A percentile compares a stretch with the other conserved stretches of the same genome.
phyloP scores from a whole-genome alignment of 1,140 invertebrate species.

The Ridgeia piscesae region DNA sequence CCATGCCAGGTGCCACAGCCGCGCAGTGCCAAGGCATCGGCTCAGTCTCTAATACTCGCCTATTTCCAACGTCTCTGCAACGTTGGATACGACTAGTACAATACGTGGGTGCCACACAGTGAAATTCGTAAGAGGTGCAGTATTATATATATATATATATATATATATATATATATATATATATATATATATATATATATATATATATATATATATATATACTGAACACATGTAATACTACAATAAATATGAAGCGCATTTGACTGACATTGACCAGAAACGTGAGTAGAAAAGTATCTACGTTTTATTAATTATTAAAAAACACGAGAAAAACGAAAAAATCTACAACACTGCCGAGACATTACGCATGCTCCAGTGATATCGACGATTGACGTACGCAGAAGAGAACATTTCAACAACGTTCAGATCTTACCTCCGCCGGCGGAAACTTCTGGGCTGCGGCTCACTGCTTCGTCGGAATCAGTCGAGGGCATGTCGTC shows the following conservation, averaged over 20 bases:
- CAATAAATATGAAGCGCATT: neutral
- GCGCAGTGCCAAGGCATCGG: too few relatives aligned
- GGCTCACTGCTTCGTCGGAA: neutral
- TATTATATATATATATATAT: neutral
- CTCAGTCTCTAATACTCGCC: too few relatives aligned
- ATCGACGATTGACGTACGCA: neutral
- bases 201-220: too few relatives aligned
- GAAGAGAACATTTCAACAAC: neutral
- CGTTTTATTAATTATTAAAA: too few relatives aligned
- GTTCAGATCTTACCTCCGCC: neutral
- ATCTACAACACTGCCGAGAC: too few relatives aligned
- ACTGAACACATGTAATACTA: neutral
- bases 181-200: too few relatives aligned
- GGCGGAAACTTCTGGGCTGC: neutral
- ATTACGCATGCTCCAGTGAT: neutral
- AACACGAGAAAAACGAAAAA: too few relatives aligned
- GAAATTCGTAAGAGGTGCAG: neutral
- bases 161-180: too few relatives aligned
- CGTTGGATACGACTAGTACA: neutral
- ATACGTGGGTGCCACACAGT: neutral
- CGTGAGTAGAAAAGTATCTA: too few relatives aligned
- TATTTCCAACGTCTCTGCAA: neutral
- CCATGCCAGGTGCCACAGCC: too few relatives aligned
- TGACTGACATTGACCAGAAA: neutral
- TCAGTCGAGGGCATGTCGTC: constrained; percentile 11